Percentiles rank a stretch among this genome's conserved stretches.
phyloP scores from a whole-genome alignment of 2,888 invertebrate genomes.

The Rhagonycha fulva region DNA sequence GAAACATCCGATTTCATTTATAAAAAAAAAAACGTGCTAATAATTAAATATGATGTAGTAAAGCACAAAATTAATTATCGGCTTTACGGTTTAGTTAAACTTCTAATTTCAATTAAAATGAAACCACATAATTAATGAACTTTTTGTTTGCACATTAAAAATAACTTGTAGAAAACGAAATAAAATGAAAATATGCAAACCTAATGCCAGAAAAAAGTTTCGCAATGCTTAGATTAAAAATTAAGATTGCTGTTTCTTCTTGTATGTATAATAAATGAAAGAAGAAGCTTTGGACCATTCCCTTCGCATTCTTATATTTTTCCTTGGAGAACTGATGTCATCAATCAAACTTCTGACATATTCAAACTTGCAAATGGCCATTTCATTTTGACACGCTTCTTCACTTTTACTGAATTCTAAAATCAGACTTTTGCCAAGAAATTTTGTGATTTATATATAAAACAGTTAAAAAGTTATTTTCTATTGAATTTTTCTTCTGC shows the following conservation, averaged over 20 bases:
- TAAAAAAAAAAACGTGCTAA: neutral
- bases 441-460: constrained; percentile 22
- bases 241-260: neutral
- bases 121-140: neutral
- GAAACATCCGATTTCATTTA: neutral
- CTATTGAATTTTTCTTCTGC: neutral
- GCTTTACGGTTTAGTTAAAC: neutral
- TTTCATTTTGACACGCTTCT: constrained; percentile 29
- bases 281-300: constrained; percentile 6
- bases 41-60: neutral
- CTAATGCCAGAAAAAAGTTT: neutral
- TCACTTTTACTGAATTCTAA: constrained; percentile 22
- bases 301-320: constrained; percentile 9
- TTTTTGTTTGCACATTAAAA: neutral
- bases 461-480: constrained; percentile 15
- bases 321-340: constrained; percentile 20
- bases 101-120: neutral
- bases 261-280: constrained; percentile 1
- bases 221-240: neutral
- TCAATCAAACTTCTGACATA: constrained; percentile 33
- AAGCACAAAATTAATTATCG: neutral
- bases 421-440: constrained; percentile 23
- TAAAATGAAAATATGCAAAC: neutral
- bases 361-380: constrained; percentile 32
- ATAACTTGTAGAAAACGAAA: neutral